Evolutionary conservation across 2,113 vertebrate species (phyloP).

Genomic region (Anoura caudifer): DNA sequence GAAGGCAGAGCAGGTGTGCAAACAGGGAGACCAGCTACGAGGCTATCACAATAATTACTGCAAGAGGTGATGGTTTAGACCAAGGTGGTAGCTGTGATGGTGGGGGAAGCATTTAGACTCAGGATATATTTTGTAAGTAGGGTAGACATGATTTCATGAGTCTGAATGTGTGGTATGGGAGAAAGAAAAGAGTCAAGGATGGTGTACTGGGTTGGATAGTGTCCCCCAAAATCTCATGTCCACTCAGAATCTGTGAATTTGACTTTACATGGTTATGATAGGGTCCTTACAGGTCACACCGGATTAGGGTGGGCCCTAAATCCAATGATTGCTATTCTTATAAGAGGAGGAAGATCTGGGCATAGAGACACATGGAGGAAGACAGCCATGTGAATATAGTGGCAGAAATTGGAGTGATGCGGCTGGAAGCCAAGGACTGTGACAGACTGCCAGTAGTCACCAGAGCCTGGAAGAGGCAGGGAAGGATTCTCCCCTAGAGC

Average conservation of each 20-base stretch:
- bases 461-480: not conserved
- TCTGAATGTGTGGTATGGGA: not conserved
- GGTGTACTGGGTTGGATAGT: not conserved
- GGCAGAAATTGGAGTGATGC: not conserved
- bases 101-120: not conserved
- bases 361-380: not conserved
- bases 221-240: not conserved
- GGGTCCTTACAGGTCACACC: not conserved
- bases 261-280: not conserved
- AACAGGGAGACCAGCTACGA: not conserved
- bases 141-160: not conserved
- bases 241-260: not conserved
- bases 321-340: not conserved
- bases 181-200: not conserved
- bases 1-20: not conserved
- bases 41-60: not conserved
- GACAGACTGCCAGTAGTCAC: no score
- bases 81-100: not conserved
- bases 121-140: not conserved
- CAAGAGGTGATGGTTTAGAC: not conserved
- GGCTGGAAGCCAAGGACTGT: not conserved
- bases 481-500: not conserved
- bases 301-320: not conserved
- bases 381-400: not conserved
- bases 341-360: not conserved